A percentile compares a stretch with the other conserved stretches of the same genome.
phyloP scores from a whole-genome alignment of 2,888 invertebrate genomes.

The Didymodactylos carnosus region DNA sequence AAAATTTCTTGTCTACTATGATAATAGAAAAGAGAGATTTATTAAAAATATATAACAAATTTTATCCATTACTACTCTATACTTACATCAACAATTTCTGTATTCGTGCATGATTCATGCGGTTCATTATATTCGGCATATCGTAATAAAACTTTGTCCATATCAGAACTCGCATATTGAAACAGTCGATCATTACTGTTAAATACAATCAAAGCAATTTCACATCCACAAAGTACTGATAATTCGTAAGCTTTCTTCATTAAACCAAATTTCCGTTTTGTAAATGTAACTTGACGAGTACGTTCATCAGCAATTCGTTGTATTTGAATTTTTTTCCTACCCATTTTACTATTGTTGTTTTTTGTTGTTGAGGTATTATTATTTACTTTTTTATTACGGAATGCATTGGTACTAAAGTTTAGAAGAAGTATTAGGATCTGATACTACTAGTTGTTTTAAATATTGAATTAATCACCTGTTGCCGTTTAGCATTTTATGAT shows the following conservation, averaged over 20 bases:
- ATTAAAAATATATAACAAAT: not conserved
- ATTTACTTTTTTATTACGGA: too few species aligned
- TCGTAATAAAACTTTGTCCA: slow-evolving; percentile 87
- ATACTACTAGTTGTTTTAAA: too few species aligned
- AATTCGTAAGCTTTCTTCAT: slow-evolving; percentile 97
- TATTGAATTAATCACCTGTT: too few species aligned
- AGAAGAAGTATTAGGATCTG: too few species aligned
- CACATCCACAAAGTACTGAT: slow-evolving; percentile 87
- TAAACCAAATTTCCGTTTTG: slow-evolving; percentile 90
- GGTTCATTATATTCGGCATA: slow-evolving; percentile 99
- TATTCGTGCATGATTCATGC: slow-evolving; percentile 94
- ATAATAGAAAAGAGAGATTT: not conserved
- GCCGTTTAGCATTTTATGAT: too few species aligned
- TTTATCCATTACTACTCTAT: slow-evolving; percentile 15
- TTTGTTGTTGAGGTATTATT: too few species aligned
- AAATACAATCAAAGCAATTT: slow-evolving; percentile 98
- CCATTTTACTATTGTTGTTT: slow-evolving; percentile 47
- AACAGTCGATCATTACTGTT: slow-evolving; percentile 90
- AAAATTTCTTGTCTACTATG: too few species aligned
- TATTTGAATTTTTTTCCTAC: slow-evolving; percentile 99
- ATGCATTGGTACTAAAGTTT: too few species aligned
- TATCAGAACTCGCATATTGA: slow-evolving; percentile 87
- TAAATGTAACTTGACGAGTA: slow-evolving; percentile 57
- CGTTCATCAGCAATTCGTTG: slow-evolving; percentile 37
- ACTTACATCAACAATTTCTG: slow-evolving; percentile 94